A percentile compares a stretch with the other conserved stretches of the same genome.
Conservation (phyloP, 1,140 invertebrate genomes). For the Leguminivora glycinivorella region DNA sequence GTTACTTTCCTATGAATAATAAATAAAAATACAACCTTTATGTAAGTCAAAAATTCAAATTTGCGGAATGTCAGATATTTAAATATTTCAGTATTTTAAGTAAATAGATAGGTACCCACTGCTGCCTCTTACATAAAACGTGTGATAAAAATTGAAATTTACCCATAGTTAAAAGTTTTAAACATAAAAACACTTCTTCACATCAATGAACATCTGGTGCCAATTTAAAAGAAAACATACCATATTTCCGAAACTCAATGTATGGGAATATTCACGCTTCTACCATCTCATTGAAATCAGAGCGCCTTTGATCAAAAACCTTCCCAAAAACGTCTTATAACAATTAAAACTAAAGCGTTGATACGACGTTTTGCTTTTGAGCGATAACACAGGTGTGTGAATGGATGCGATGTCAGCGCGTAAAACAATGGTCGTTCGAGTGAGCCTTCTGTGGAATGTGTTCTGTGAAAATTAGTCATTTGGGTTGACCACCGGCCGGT, state of each 20-base stretch:
- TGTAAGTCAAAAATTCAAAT: no score
- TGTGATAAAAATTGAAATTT: no score
- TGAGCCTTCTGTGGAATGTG: neutral
- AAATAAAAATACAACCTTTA: no score
- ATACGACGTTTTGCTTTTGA: neutral
- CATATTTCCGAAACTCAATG: neutral
- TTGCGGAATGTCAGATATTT: no score
- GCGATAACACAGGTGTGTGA: neutral
- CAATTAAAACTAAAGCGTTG: neutral
- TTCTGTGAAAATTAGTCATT: slow-evolving; percentile 14
- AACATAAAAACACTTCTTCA: no score
- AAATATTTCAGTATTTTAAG: no score
- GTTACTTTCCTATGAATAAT: no score
- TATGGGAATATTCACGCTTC: neutral
- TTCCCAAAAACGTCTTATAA: neutral
- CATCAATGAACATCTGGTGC: no score
- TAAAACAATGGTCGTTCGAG: neutral
- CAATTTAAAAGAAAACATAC: neutral
- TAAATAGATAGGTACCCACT: no score
- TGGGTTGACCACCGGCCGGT: neutral
- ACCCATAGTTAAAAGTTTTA: no score
- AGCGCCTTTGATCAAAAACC: neutral
- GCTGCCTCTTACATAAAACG: no score
- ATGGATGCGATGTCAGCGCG: neutral
- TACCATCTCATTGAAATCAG: neutral